Evolutionary conservation across 2,888 invertebrate genomes (phyloP).

Genomic region (Agriopis marginaria): DNA sequence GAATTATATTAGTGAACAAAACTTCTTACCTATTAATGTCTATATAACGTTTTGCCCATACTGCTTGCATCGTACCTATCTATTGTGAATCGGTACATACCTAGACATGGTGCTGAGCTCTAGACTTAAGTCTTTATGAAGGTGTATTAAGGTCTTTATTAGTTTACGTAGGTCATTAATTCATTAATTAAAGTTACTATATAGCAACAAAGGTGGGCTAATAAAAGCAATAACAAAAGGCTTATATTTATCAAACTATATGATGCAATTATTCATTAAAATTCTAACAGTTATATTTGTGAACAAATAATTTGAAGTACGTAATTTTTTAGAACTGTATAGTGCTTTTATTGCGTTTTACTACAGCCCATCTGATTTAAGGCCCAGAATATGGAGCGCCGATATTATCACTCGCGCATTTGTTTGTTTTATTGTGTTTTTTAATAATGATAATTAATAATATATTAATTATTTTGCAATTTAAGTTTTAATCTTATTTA

Average conservation of each 20-base stretch:
- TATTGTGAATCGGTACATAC: not conserved
- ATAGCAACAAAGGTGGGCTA: not conserved
- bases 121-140: not conserved
- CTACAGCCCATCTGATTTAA: too few species aligned
- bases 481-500: too few species aligned
- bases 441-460: too few species aligned
- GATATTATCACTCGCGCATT: too few species aligned
- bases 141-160: not conserved
- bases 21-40: not conserved
- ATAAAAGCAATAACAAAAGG: not conserved
- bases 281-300: not conserved
- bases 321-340: too few species aligned
- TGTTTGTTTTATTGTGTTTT: too few species aligned
- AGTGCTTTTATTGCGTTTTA: too few species aligned
- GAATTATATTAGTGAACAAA: too few species aligned
- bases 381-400: too few species aligned
- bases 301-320: too few species aligned
- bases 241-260: not conserved
- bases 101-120: not conserved
- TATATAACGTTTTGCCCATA: not conserved
- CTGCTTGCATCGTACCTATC: not conserved
- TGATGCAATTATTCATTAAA: not conserved
- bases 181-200: not conserved
- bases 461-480: too few species aligned
- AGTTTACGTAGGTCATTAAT: not conserved